A percentile compares a stretch with the other conserved stretches of the same genome.
Conservation (phyloP, 2,113 vertebrate species). For the Nanorana parkeri region DNA sequence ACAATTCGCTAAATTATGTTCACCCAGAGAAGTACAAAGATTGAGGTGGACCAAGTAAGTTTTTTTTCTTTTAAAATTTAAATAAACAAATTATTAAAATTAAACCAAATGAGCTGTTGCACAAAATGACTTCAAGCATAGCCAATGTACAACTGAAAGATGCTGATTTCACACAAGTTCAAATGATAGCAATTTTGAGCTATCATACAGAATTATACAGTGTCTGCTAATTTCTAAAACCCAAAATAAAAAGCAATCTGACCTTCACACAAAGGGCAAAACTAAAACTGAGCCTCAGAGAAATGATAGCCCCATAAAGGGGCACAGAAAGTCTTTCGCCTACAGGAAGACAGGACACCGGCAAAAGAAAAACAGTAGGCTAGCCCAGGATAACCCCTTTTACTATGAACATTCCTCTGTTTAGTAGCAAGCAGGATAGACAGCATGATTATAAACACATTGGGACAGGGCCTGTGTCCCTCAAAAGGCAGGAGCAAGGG, state of each 20-base stretch:
- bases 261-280: constrained; percentile 2
- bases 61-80: constrained; percentile 21
- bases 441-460: too few relatives aligned
- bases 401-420: too few relatives aligned
- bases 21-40: background rate
- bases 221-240: constrained; percentile 23
- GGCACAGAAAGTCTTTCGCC: too few relatives aligned
- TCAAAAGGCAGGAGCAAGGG: too few relatives aligned
- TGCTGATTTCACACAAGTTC: constrained; percentile 34
- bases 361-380: too few relatives aligned
- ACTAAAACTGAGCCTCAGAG: background rate
- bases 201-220: constrained; percentile 26
- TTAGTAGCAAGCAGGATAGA: too few relatives aligned
- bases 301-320: too few relatives aligned
- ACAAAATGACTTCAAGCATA: constrained; percentile 43
- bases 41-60: background rate
- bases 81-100: constrained; percentile 48
- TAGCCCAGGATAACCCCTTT: too few relatives aligned
- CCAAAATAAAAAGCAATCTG: background rate
- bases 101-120: constrained; percentile 47
- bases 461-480: too few relatives aligned
- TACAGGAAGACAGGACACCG: too few relatives aligned
- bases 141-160: constrained; percentile 26
- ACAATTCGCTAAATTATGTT: too few relatives aligned
- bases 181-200: constrained; percentile 33